Base-by-base conservation (phyloP, 2,888 invertebrate species). In the Morpho deidamia region DNA sequence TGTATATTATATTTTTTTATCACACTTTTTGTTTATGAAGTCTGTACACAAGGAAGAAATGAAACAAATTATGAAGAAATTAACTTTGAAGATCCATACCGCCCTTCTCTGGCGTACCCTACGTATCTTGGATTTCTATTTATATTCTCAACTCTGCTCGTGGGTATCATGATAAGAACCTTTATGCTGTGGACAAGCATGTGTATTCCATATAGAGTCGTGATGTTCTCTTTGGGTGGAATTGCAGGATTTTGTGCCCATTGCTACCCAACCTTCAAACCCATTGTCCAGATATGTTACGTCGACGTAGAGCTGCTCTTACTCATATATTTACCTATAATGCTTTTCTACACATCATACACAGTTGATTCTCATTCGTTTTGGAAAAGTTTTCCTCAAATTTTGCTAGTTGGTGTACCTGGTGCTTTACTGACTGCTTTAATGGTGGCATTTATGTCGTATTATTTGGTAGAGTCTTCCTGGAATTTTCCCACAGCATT, bases 281-380 rank as follows among this genome's bases (percentile, higher is more conserved):
- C 87, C 0, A 59, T 84, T 1, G 81, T 87, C 0, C 59, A 67
- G 7, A 63, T 84, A 1, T 87, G 86, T 48, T 85, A 80, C 51
- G 60, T 76, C 1, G 84, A 88, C 3, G 76, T 83, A 0, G 82
- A 88, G 38, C 48, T 78, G 0, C 14, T 87, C 0, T 52, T 87
- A 0, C 60, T 81, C 7, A 61, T 68, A 0, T 87, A 81, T 41
- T 58, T 89, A 11, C 88, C 87, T 0, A 68, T 79, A 7, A 60
- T 90, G 4, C 74, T 84, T 10, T 89, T 88, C 33, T 81, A 81
- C 38, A 85, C 82, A 0, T 82, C 87, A 0, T 90, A 89, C 35
- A 75, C 68, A 1, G 80, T 84, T 0, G 88, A 88, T 56, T 74
- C 81, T 0, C 88, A 89, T 62, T 78, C 86, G 0, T 85, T 86